A percentile compares a stretch with the other conserved stretches of the same genome.
These are phyloP conservation scores for Dryas iulia DNA, from an alignment of 1,140 invertebrate species.

Conservation along the genomic window DNA sequence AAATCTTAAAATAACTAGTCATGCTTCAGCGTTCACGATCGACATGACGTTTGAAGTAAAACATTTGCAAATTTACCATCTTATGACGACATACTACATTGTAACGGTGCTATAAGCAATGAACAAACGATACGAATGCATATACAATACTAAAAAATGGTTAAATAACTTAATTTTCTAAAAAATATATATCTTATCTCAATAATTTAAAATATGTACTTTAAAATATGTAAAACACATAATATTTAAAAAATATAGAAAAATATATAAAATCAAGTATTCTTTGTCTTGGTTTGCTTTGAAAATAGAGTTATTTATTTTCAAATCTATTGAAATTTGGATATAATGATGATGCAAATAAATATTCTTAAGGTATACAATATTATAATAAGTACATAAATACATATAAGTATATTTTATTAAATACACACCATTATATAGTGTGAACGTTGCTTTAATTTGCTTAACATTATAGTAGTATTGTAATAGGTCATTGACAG, in stretches of 20 bases:
- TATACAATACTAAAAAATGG: background rate
- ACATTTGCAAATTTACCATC: constrained; percentile 15
- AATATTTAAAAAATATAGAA: no score
- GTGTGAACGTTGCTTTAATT: constrained; percentile 2
- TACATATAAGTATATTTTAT: no score
- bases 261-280: no score
- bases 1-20: no score
- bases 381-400: no score
- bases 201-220: background rate
- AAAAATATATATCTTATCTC: background rate
- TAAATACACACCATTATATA: background rate
- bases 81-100: constrained; percentile 14
- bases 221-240: no score
- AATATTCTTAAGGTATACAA: no score
- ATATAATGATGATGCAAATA: no score
- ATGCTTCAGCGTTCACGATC: no score
- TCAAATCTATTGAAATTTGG: no score
- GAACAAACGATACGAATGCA: background rate
- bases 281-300: no score
- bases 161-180: background rate
- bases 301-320: no score
- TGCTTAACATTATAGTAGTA: constrained; percentile 29
- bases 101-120: constrained; percentile 13
- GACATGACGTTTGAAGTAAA: constrained; percentile 12
- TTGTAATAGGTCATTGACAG: constrained; percentile 71